Evolutionary conservation across 1,140 invertebrate genomes (phyloP).

Genomic region (Glossosoma conforme): DNA sequence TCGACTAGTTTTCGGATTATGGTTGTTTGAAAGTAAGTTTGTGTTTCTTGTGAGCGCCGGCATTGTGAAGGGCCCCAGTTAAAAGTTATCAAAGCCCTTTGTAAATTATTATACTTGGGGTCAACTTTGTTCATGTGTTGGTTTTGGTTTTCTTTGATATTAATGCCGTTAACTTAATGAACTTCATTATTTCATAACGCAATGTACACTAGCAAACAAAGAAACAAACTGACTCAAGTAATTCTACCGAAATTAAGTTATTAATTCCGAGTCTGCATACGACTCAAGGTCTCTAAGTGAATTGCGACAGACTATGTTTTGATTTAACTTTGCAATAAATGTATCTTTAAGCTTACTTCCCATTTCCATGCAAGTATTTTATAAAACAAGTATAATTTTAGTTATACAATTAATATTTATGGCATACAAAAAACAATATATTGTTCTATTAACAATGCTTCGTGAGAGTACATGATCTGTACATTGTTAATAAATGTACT

Average conservation of each 20-base stretch:
- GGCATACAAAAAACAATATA: too few relatives aligned
- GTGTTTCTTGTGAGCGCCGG: constrained; percentile 15
- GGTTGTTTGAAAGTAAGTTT: constrained; percentile 14
- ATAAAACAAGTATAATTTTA: too few relatives aligned
- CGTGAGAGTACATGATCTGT: too few relatives aligned
- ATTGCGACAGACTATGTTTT: too few relatives aligned
- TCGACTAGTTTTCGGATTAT: constrained; percentile 14
- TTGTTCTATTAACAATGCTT: too few relatives aligned
- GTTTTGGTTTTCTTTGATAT: constrained; percentile 30
- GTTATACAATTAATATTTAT: too few relatives aligned
- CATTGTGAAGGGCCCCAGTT: constrained; percentile 13
- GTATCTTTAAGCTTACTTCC: too few relatives aligned
- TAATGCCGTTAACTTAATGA: constrained; percentile 20
- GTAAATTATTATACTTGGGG: constrained; percentile 28
- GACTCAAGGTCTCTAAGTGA: too few relatives aligned
- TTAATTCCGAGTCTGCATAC: constrained; percentile 17
- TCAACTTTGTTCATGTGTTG: constrained; percentile 25
- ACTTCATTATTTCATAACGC: constrained; percentile 24
- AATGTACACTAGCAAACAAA: constrained; percentile 26
- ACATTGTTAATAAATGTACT: too few relatives aligned
- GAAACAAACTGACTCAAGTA: constrained; percentile 15
- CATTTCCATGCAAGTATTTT: too few relatives aligned
- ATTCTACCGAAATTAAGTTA: constrained; percentile 22
- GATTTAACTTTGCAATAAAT: too few relatives aligned
- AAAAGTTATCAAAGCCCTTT: constrained; percentile 27